Percentiles rank a stretch among this genome's conserved stretches.
These are phyloP conservation scores for Tragopan temminckii DNA, from an alignment of 2,797 vertebrate genomes.

Conservation along the genomic window DNA sequence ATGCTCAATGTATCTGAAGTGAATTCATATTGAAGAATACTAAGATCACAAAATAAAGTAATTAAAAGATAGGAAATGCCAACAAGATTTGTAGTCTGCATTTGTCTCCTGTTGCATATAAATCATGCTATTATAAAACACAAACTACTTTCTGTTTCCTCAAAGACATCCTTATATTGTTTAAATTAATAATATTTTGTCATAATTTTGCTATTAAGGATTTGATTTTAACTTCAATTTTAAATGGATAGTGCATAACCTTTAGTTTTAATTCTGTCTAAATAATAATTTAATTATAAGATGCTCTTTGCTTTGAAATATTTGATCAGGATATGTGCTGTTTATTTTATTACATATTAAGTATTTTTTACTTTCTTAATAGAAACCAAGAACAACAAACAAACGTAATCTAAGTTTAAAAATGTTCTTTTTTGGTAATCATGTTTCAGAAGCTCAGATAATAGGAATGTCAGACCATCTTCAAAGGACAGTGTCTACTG, in stretches of 20 bases:
- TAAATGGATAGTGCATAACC: not conserved
- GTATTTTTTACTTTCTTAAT: not conserved
- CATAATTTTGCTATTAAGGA: not conserved
- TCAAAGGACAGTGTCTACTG: not conserved
- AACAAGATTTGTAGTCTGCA: not conserved
- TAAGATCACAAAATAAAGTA: not conserved
- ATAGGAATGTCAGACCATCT: not conserved
- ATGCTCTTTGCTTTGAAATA: not conserved
- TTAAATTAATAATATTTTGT: not conserved
- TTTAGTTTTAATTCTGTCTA: not conserved
- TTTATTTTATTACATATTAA: not conserved
- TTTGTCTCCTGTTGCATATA: not conserved
- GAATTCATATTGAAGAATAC: not conserved
- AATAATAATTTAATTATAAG: not conserved
- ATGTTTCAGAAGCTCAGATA: not conserved
- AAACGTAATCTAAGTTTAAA: not conserved
- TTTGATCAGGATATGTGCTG: not conserved
- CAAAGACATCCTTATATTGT: not conserved
- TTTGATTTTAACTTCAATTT: not conserved
- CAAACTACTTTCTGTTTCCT: not conserved
- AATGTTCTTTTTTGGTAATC: not conserved
- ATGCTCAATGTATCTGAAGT: not conserved
- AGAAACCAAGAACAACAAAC: not conserved
- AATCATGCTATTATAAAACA: not conserved
- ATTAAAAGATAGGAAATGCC: not conserved